Conservation (phyloP, 2,797 vertebrate genomes). For the Danionella dracula region DNA sequence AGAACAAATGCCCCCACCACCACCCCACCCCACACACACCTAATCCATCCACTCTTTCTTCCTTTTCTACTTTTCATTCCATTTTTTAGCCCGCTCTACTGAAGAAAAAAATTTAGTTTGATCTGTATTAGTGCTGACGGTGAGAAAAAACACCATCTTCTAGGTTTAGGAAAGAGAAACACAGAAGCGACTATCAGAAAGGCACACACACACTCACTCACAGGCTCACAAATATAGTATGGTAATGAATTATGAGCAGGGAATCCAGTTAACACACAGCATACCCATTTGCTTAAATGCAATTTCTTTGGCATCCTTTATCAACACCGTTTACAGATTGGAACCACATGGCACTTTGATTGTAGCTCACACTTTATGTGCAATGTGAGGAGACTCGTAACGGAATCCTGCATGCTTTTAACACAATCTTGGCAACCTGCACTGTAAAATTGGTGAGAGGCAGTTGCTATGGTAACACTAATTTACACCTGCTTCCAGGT, state of each 20-base stretch:
- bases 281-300: background rate
- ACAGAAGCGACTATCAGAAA: slow-evolving; percentile 7
- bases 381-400: background rate
- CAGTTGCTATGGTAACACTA: slow-evolving; percentile 37
- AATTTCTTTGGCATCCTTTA: background rate
- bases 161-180: slow-evolving; percentile 27
- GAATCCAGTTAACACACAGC: background rate
- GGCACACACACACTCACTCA: background rate
- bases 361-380: background rate
- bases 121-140: slow-evolving; percentile 32
- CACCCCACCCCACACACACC: slow-evolving; percentile 15
- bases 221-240: slow-evolving; percentile 24
- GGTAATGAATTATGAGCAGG: background rate
- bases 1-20: too few species aligned
- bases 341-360: background rate
- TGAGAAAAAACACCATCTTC: slow-evolving; percentile 21
- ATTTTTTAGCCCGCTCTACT: background rate
- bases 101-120: slow-evolving; percentile 33
- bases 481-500: slow-evolving; percentile 43
- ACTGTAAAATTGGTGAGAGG: slow-evolving; percentile 11
- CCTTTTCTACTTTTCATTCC: background rate
- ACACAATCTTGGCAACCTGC: slow-evolving; percentile 7
- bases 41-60: slow-evolving; percentile 13
- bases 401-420: slow-evolving; percentile 5
- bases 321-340: background rate